A percentile compares a stretch with the other conserved stretches of the same genome.
Evolutionary conservation across 2,797 vertebrate genomes (phyloP).

Genomic region (Dendrocincla fuliginosa): DNA sequence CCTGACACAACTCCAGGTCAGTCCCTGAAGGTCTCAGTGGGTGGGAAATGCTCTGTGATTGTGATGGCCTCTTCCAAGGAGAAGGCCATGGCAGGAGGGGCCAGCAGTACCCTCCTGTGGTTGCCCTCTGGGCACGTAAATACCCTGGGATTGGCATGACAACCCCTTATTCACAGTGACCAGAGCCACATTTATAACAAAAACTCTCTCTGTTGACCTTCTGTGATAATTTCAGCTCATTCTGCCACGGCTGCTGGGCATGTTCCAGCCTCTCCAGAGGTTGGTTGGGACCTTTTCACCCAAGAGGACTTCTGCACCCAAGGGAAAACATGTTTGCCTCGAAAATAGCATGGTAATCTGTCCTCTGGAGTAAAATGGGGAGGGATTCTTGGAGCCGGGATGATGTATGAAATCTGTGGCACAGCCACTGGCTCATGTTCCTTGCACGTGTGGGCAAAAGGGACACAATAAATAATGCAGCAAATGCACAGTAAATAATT

Average conservation of each 20-base stretch:
- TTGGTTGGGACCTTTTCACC: not conserved
- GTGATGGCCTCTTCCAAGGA: not conserved
- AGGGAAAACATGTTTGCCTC: not conserved
- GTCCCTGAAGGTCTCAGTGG: rapidly evolving
- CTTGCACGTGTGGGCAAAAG: not conserved
- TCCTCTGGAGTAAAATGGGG: not conserved
- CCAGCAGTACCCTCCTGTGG: not conserved
- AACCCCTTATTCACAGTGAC: not conserved
- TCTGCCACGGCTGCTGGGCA: not conserved
- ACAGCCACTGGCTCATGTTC: not conserved
- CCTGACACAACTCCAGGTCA: not conserved
- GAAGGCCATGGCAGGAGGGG: not conserved
- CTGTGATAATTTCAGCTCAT: not conserved
- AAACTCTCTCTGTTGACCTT: not conserved
- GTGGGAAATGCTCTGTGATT: rapidly evolving
- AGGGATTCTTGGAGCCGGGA: not conserved
- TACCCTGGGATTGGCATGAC: rapidly evolving
- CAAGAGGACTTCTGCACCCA: not conserved
- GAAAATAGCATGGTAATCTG: not conserved
- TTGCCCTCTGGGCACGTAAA: not conserved
- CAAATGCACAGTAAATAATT: not conserved
- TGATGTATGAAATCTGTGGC: not conserved
- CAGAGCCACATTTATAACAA: not conserved
- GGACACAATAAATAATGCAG: not conserved
- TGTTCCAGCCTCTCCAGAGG: not conserved